phyloP scores from a whole-genome alignment of 2,797 vertebrate species.

The Pseudocheirus occidentalis region DNA sequence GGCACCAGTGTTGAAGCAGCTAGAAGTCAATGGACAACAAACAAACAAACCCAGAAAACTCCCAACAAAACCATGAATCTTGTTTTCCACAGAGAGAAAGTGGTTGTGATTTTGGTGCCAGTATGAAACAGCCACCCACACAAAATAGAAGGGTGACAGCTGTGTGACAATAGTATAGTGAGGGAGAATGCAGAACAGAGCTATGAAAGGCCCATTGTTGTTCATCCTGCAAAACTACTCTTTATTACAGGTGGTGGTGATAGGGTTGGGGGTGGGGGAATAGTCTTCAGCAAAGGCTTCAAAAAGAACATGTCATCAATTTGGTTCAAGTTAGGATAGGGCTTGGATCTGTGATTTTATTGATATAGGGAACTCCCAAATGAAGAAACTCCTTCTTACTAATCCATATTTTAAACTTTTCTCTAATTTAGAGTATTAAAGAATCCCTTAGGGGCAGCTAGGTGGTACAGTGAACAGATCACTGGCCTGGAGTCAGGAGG shows the following conservation, averaged over 20 bases:
- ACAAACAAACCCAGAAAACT: background rate
- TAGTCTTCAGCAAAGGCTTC: constrained; percentile 48
- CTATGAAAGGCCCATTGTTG: constrained; percentile 70
- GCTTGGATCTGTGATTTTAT: constrained; percentile 4
- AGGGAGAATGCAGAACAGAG: constrained; percentile 41
- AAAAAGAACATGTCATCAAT: constrained; percentile 29
- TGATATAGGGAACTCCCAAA: background rate
- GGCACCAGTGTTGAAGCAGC: constrained; percentile 66
- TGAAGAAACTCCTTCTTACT: background rate
- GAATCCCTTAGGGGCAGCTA: too few species aligned
- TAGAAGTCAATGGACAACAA: constrained; percentile 74
- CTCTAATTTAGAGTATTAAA: background rate
- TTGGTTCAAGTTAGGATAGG: background rate
- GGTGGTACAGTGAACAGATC: too few species aligned
- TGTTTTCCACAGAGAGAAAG: constrained; percentile 75
- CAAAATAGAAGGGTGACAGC: constrained; percentile 79
- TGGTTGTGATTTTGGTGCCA: constrained; percentile 82
- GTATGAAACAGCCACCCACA: constrained; percentile 69
- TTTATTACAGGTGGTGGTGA: constrained; percentile 65
- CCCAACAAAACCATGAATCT: constrained; percentile 42
- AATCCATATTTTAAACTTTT: background rate
- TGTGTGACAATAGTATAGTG: constrained; percentile 69
- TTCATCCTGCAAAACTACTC: constrained; percentile 64
- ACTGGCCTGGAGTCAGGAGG: too few species aligned
- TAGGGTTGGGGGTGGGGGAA: background rate